These are phyloP conservation scores for Pelagia noctiluca DNA, from an alignment of 30 jellyfish, hydroid and myxozoan species.

Conservation along the genomic window DNA sequence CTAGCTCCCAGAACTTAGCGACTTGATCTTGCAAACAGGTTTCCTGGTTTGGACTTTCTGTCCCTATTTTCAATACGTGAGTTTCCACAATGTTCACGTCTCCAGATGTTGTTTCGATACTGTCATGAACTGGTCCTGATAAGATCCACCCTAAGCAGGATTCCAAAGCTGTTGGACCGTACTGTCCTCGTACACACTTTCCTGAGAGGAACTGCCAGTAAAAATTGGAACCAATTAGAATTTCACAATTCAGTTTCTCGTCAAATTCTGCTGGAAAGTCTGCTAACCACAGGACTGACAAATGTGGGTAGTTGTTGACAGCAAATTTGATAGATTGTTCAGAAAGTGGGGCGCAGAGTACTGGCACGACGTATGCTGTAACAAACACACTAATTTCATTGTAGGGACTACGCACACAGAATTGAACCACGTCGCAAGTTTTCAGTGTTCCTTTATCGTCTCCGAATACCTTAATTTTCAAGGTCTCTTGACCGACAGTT, in stretches of 20 bases:
- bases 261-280: neutral
- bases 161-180: too few relatives aligned
- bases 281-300: slow-evolving; percentile 7
- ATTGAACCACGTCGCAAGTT: slow-evolving; percentile 4
- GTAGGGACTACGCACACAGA: neutral
- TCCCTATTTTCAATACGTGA: too few relatives aligned
- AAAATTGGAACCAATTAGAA: slow-evolving; percentile 22
- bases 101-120: too few relatives aligned
- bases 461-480: slow-evolving; percentile 31
- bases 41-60: too few relatives aligned
- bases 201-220: neutral
- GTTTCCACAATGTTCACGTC: too few relatives aligned
- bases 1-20: slow-evolving; percentile 45
- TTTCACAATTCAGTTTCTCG: neutral
- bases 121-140: too few relatives aligned
- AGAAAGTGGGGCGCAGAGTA: slow-evolving; percentile 13
- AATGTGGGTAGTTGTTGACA: slow-evolving; percentile 14
- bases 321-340: slow-evolving; percentile 23
- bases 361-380: slow-evolving; percentile 15
- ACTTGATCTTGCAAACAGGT: too few relatives aligned
- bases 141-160: too few relatives aligned
- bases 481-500: too few relatives aligned
- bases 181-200: slow-evolving; percentile 25
- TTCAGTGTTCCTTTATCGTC: slow-evolving; percentile 8
- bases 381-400: slow-evolving; percentile 15